A percentile compares a stretch with the other conserved stretches of the same genome.
Conservation (phyloP, 2,113 vertebrate genomes). For the Antigone vipio region DNA sequence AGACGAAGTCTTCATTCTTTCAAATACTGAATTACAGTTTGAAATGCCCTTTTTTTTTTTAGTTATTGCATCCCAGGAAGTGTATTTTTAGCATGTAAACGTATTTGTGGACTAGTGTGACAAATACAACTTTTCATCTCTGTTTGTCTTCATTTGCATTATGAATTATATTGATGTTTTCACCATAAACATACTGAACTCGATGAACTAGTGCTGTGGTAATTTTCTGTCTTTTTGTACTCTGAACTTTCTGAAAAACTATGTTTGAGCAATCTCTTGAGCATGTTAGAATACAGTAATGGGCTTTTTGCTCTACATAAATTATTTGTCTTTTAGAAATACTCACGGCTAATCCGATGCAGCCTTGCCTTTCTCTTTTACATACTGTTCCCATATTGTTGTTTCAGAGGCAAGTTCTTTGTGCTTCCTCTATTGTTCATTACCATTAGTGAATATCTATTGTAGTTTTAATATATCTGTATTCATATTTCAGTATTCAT, state of each 20-base stretch:
- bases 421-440: background rate
- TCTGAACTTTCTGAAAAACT: background rate
- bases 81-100: fast-evolving
- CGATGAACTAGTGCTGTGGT: background rate
- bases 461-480: background rate
- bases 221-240: background rate
- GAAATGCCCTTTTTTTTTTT: background rate
- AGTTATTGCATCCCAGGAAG: background rate
- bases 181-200: background rate
- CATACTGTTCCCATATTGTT: background rate
- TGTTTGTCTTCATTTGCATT: background rate
- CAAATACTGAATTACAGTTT: background rate
- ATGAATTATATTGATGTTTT: background rate
- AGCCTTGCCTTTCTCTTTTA: background rate
- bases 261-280: background rate
- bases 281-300: background rate
- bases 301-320: background rate
- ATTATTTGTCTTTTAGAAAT: background rate
- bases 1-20: background rate
- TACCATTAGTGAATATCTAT: background rate
- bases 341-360: background rate
- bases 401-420: background rate
- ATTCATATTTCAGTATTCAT: background rate
- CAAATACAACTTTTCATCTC: background rate
- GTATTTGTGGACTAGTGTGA: background rate